Conservation (phyloP, 2,113 vertebrate species). For the Crotalus helleri region DNA sequence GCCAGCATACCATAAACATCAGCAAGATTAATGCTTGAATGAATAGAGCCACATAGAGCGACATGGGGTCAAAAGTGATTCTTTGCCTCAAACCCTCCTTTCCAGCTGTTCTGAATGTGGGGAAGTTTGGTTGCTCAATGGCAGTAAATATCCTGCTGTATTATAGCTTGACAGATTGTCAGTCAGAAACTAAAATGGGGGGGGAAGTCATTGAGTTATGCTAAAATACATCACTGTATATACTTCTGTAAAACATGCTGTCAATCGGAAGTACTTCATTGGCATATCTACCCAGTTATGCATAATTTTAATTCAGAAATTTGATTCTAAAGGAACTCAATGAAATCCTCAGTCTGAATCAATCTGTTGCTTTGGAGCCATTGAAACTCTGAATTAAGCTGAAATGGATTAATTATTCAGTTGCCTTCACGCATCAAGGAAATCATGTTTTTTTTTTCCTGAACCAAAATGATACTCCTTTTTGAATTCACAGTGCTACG, state of each 20-base stretch:
- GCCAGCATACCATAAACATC: conserved; percentile 12
- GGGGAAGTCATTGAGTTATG: background rate
- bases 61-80: conserved; percentile 9
- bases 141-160: conserved; percentile 16
- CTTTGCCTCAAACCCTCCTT: conserved; percentile 1
- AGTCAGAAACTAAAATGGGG: background rate
- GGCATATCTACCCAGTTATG: background rate
- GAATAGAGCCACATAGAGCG: background rate
- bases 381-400: background rate
- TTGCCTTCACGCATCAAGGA: background rate
- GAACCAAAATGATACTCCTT: background rate
- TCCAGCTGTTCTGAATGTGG: background rate
- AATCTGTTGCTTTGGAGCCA: background rate
- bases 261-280: background rate
- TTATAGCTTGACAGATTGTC: background rate
- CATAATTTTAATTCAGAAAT: background rate
- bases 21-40: conserved; percentile 28
- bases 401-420: background rate
- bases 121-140: background rate
- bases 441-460: background rate
- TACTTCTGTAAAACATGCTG: background rate
- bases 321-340: background rate
- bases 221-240: background rate
- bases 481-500: background rate
- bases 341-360: background rate